These are phyloP conservation scores for Acleris cristana DNA, from an alignment of 2,888 invertebrate genomes.

Conservation along the genomic window DNA sequence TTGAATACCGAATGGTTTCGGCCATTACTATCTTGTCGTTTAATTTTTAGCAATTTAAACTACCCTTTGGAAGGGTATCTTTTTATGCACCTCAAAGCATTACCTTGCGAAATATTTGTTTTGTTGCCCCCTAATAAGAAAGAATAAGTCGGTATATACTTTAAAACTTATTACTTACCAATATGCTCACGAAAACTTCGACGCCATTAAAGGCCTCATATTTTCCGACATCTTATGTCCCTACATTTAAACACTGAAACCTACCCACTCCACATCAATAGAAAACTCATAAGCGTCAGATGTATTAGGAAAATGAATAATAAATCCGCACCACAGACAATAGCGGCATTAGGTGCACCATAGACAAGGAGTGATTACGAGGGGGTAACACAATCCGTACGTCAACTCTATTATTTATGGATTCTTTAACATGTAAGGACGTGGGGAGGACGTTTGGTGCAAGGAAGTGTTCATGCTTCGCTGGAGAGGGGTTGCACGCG, in stretches of 20 bases:
- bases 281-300: constrained; percentile 72
- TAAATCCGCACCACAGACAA: constrained; percentile 80
- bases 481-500: constrained; percentile 54
- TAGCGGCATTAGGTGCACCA: constrained; percentile 76
- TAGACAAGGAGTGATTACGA: constrained; percentile 71
- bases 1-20: too few relatives aligned
- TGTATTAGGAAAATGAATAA: constrained; percentile 80
- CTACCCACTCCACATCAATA: constrained; percentile 52
- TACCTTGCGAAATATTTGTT: too few relatives aligned
- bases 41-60: too few relatives aligned
- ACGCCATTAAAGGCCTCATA: too few relatives aligned
- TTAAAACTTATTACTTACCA: too few relatives aligned
- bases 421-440: constrained; percentile 83
- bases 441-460: constrained; percentile 72
- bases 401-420: constrained; percentile 84
- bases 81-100: too few relatives aligned
- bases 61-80: too few relatives aligned
- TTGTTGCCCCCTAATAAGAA: too few relatives aligned
- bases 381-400: constrained; percentile 76
- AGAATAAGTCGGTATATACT: too few relatives aligned
- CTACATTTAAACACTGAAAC: constrained; percentile 45
- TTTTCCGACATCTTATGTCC: neutral
- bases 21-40: too few relatives aligned
- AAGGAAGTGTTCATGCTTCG: constrained; percentile 76
- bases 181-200: too few relatives aligned